phyloP scores from a whole-genome alignment of 2,113 vertebrate species.

The Sorex fumeus region DNA sequence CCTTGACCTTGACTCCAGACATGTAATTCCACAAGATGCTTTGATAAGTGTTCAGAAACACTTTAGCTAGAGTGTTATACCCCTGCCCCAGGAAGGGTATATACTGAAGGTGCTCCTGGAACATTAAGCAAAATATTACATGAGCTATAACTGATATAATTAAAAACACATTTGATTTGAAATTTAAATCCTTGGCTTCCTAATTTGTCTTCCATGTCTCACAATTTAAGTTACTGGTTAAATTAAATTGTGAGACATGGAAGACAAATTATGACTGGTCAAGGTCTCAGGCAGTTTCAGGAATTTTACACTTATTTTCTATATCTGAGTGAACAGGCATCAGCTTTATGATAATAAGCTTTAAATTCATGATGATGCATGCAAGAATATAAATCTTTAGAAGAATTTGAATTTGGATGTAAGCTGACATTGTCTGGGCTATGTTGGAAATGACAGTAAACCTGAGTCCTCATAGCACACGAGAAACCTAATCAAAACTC shows the following conservation, averaged over 20 bases:
- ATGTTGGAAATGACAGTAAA: not conserved
- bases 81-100: not conserved
- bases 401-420: not conserved
- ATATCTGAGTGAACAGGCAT: not conserved
- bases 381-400: not conserved
- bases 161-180: not conserved
- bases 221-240: not conserved
- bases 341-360: not conserved
- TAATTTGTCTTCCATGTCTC: not conserved
- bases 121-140: not conserved
- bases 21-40: not conserved
- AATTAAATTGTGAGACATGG: too few species aligned
- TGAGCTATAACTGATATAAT: not conserved
- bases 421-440: not conserved
- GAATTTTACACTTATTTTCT: not conserved
- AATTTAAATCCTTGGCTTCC: not conserved
- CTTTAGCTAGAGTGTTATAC: not conserved
- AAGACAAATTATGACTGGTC: too few species aligned
- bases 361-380: not conserved
- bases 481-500: not conserved
- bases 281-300: not conserved
- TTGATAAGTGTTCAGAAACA: not conserved
- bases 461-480: not conserved
- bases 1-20: not conserved
- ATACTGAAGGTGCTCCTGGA: not conserved